A percentile compares a stretch with the other conserved stretches of the same genome.
These are phyloP conservation scores for Eueremaeus valkanovi DNA, from an alignment of 2,888 invertebrate species.

Conservation along the genomic window DNA sequence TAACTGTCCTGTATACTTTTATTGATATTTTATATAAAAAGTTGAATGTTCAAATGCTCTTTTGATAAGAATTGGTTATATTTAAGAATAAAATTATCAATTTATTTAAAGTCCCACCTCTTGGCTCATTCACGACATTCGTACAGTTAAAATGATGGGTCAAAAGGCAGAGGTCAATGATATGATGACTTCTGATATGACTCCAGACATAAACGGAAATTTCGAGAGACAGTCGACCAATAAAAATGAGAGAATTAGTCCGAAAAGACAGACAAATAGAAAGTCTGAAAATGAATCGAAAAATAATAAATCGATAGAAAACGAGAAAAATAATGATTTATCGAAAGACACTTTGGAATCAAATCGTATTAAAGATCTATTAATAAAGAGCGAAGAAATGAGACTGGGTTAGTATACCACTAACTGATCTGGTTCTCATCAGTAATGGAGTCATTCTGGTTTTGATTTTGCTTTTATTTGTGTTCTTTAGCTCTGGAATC, in stretches of 20 bases:
- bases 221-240: neutral
- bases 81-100: no score
- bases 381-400: neutral
- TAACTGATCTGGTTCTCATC: no score
- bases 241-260: constrained; percentile 50
- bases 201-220: constrained; percentile 13
- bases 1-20: no score
- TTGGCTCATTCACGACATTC: constrained; percentile 22
- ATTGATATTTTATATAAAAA: no score
- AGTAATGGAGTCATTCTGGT: neutral
- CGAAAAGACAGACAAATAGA: constrained; percentile 56
- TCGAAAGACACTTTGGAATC: no score
- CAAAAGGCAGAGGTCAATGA: constrained; percentile 6
- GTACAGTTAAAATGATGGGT: constrained; percentile 5
- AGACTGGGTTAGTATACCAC: neutral
- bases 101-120: neutral
- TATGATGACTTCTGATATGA: constrained; percentile 29
- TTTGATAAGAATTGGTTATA: no score
- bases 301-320: neutral
- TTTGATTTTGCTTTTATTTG: no score
- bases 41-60: no score
- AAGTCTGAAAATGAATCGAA: neutral
- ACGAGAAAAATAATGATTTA: no score
- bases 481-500: neutral
- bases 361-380: neutral